A percentile compares a stretch with the other conserved stretches of the same genome.
phyloP scores from a whole-genome alignment of 2,888 invertebrate genomes.

The Syritta pipiens region DNA sequence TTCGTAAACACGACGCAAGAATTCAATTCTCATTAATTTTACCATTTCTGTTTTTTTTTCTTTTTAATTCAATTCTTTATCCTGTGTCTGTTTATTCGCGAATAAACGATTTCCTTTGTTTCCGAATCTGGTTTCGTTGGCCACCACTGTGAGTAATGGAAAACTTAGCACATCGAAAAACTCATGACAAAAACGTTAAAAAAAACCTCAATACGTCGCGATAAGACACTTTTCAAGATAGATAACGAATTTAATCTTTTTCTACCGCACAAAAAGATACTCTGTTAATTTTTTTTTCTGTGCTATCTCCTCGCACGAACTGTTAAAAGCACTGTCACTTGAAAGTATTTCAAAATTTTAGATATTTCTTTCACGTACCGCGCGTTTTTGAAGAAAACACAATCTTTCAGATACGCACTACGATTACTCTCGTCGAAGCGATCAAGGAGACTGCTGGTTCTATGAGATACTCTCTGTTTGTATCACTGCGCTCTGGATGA shows the following conservation, averaged over 20 bases:
- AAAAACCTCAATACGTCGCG: conserved; percentile 35
- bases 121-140: too few relatives aligned
- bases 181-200: conserved; percentile 35
- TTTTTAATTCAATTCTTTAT: neutral
- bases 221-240: conserved; percentile 21
- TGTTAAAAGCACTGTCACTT: conserved; percentile 41
- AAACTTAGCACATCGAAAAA: conserved; percentile 19
- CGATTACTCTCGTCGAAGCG: conserved; percentile 42
- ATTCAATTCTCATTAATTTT: too few relatives aligned
- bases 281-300: conserved; percentile 1
- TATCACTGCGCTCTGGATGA: conserved; percentile 34
- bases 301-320: conserved; percentile 20
- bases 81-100: too few relatives aligned
- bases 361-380: conserved; percentile 40
- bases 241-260: too few relatives aligned
- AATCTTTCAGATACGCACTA: conserved; percentile 33
- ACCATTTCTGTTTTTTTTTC: neutral
- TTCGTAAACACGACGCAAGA: too few relatives aligned
- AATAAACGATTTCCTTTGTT: neutral
- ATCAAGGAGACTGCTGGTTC: conserved; percentile 57
- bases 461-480: conserved; percentile 61
- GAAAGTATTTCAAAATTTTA: conserved; percentile 2
- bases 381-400: conserved; percentile 51
- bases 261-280: neutral
- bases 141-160: too few relatives aligned